A percentile compares a stretch with the other conserved stretches of the same genome.
These are phyloP conservation scores for Sialia sialis DNA, from an alignment of 2,113 vertebrate genomes.

Conservation along the genomic window DNA sequence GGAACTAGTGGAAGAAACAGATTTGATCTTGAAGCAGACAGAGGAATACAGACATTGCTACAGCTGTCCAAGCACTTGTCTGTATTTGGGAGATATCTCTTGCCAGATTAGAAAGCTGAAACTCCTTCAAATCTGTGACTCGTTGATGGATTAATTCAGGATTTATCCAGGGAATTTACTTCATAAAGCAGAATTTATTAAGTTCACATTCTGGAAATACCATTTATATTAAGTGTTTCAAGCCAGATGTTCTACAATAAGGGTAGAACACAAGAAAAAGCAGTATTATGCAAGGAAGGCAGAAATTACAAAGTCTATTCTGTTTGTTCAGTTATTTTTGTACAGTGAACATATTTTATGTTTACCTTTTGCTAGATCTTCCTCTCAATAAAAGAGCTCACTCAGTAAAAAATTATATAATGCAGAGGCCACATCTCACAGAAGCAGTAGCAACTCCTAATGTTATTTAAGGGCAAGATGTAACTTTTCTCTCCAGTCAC, in stretches of 20 bases:
- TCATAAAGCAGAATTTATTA: neutral
- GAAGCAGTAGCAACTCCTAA: neutral
- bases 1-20: neutral
- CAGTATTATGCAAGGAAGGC: neutral
- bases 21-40: neutral
- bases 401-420: neutral
- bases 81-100: neutral
- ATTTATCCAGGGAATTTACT: slow-evolving; percentile 16
- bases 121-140: slow-evolving; percentile 17
- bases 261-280: neutral
- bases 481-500: neutral
- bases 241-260: neutral
- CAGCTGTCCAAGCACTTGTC: neutral
- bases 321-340: neutral
- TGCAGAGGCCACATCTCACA: neutral
- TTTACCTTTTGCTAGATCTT: neutral
- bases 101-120: slow-evolving; percentile 32
- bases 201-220: slow-evolving; percentile 3
- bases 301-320: neutral
- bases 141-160: neutral
- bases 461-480: neutral
- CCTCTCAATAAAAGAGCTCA: neutral
- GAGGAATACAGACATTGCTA: neutral
- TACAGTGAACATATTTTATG: neutral
- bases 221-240: neutral